Percentiles rank a stretch among this genome's conserved stretches.
Evolutionary conservation across 2,113 vertebrate species (phyloP).

Genomic region (Gymnarchus niloticus): DNA sequence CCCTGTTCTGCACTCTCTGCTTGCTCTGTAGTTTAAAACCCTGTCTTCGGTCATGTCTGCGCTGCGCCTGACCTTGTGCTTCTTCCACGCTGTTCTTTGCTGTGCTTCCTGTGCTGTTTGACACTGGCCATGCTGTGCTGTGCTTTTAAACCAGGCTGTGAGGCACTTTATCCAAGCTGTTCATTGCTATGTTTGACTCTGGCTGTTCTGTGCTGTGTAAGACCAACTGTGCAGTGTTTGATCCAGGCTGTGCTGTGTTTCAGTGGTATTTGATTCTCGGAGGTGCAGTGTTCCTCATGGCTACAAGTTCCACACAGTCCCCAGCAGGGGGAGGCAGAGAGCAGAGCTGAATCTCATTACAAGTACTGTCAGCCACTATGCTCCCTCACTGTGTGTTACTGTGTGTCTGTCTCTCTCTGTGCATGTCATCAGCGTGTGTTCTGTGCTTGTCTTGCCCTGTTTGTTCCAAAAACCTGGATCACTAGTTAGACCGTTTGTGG

Average conservation of each 20-base stretch:
- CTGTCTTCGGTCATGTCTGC: neutral
- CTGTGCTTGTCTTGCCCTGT: no score
- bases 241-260: slow-evolving; percentile 54
- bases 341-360: slow-evolving; percentile 76
- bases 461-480: neutral
- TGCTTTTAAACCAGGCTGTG: slow-evolving; percentile 46
- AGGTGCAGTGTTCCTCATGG: slow-evolving; percentile 86
- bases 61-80: neutral
- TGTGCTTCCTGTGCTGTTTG: slow-evolving; percentile 25
- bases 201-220: slow-evolving; percentile 29
- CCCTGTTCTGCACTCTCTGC: neutral
- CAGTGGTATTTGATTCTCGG: slow-evolving; percentile 95
- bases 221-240: neutral
- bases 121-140: slow-evolving; percentile 43
- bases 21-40: neutral
- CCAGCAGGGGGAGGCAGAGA: slow-evolving; percentile 70
- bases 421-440: slow-evolving; percentile 17
- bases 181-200: no score
- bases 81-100: neutral
- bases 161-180: no score
- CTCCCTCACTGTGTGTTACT: slow-evolving; percentile 33
- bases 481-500: neutral
- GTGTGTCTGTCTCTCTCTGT: neutral
- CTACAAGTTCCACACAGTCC: slow-evolving; percentile 69
- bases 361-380: slow-evolving; percentile 65